Evolutionary conservation across 2,888 invertebrate species (phyloP).

Genomic region (Itoplectis maculator): DNA sequence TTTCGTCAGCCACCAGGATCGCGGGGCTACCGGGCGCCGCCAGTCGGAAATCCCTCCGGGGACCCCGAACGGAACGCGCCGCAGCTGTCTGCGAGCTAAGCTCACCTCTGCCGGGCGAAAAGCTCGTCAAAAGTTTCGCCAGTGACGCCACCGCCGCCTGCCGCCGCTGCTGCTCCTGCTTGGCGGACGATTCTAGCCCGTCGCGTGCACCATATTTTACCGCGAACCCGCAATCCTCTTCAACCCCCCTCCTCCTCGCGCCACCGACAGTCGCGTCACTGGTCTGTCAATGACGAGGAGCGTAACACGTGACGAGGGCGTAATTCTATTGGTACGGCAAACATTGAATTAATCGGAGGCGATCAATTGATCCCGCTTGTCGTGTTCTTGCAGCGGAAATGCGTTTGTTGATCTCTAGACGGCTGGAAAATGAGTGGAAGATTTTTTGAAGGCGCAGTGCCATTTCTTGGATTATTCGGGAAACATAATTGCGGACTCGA

Average conservation of each 20-base stretch:
- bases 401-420: background rate
- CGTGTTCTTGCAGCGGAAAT: background rate
- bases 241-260: no score
- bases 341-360: slow-evolving; percentile 15
- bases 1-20: slow-evolving; percentile 78
- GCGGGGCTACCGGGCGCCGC: slow-evolving; percentile 75
- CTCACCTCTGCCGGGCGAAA: slow-evolving; percentile 58
- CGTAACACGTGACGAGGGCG: slow-evolving; percentile 8
- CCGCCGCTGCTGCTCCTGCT: no score
- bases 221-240: slow-evolving; percentile 12
- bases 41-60: slow-evolving; percentile 71
- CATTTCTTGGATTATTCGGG: background rate
- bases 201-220: slow-evolving; percentile 10
- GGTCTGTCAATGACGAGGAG: slow-evolving; percentile 18
- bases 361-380: slow-evolving; percentile 1
- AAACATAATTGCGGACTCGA: background rate
- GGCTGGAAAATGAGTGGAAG: background rate
- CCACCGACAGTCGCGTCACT: no score
- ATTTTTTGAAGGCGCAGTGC: background rate
- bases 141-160: background rate
- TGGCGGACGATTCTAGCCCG: background rate
- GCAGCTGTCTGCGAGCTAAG: slow-evolving; percentile 67
- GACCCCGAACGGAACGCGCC: slow-evolving; percentile 55
- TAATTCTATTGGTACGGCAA: slow-evolving; percentile 15
- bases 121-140: slow-evolving; percentile 66